phyloP scores from a whole-genome alignment of 2,797 vertebrate genomes.

The Squalus acanthias region DNA sequence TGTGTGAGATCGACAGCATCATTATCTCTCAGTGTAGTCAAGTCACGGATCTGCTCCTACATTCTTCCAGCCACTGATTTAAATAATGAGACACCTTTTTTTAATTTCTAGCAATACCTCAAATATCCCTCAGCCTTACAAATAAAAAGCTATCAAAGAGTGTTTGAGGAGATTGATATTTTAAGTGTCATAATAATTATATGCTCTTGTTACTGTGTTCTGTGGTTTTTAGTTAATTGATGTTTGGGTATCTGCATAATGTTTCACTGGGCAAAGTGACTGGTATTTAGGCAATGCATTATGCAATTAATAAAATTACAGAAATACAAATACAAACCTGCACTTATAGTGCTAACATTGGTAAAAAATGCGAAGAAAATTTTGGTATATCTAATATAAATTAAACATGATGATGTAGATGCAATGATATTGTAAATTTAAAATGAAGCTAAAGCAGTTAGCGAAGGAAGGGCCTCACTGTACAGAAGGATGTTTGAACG shows the following conservation, averaged over 20 bases:
- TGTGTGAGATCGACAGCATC: background rate
- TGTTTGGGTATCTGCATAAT: background rate
- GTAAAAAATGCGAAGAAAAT: background rate
- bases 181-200: conserved; percentile 20
- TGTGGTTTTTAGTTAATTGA: conserved; percentile 23
- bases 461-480: background rate
- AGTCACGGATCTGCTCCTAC: background rate
- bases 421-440: background rate
- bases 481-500: background rate
- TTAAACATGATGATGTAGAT: background rate
- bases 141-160: background rate
- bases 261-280: conserved; percentile 3
- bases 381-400: background rate
- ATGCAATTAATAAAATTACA: conserved; percentile 3
- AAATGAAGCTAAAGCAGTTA: background rate
- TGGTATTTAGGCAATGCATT: background rate
- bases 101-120: background rate
- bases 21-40: background rate
- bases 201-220: background rate
- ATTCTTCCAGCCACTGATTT: conserved; percentile 11
- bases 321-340: background rate
- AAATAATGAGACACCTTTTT: conserved; percentile 29
- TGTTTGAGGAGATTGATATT: background rate
- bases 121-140: background rate
- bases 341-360: background rate